Evolutionary conservation across 2,888 invertebrate species (phyloP).

Genomic region (Lordiphosa andalusiaca): DNA sequence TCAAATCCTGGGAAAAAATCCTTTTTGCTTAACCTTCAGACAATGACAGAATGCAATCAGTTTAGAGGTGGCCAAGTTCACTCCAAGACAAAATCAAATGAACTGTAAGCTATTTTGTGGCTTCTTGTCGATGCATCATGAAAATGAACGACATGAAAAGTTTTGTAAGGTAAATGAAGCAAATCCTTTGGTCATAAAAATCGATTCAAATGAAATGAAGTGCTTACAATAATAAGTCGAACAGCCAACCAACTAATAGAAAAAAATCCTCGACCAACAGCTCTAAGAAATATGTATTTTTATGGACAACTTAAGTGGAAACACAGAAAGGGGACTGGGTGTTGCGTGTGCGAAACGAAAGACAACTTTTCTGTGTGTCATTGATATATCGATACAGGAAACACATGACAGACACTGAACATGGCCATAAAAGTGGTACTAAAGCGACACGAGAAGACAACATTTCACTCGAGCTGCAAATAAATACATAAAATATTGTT

Average conservation of each 20-base stretch:
- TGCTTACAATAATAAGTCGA: conserved; percentile 54
- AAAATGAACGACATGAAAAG: conserved; percentile 52
- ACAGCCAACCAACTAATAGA: conserved; percentile 6
- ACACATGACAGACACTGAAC: conserved; percentile 48
- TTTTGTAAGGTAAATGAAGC: conserved; percentile 63
- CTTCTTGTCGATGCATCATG: conserved; percentile 42
- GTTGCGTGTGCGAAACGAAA: too few species aligned
- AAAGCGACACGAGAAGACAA: conserved; percentile 33
- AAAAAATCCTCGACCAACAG: conserved; percentile 14
- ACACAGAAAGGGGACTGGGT: background rate
- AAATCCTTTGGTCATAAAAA: conserved; percentile 63
- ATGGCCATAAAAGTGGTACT: conserved; percentile 67
- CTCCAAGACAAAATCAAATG: conserved; percentile 20
- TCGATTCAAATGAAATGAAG: conserved; percentile 69
- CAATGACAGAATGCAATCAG: conserved; percentile 21
- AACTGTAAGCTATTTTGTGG: conserved; percentile 26
- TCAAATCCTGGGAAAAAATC: background rate
- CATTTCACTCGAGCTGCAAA: background rate
- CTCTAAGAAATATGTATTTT: conserved; percentile 25
- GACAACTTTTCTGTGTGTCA: conserved; percentile 27
- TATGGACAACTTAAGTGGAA: conserved; percentile 6
- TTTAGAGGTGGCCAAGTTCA: conserved; percentile 8
- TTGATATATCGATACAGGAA: conserved; percentile 66
- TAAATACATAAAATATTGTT: conserved; percentile 17
- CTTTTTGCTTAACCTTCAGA: conserved; percentile 4